A percentile compares a stretch with the other conserved stretches of the same genome.
These are phyloP conservation scores for Manis pentadactyla DNA, from an alignment of 2,797 vertebrate genomes.

Conservation along the genomic window DNA sequence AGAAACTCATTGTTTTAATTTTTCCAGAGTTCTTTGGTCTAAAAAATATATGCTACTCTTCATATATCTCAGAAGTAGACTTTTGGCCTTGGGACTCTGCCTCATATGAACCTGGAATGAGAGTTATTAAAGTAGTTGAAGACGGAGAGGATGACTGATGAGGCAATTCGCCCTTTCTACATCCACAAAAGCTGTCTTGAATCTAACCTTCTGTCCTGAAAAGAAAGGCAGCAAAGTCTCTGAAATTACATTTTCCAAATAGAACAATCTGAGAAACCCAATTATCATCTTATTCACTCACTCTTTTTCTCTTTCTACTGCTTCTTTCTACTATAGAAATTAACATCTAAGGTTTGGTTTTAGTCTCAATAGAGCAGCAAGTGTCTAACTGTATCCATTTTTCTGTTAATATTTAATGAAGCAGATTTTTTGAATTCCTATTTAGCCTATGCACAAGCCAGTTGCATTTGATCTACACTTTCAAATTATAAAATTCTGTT, in stretches of 20 bases:
- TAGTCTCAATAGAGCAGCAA: background rate
- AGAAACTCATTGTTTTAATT: background rate
- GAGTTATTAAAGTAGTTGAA: background rate
- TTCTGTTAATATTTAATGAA: conserved; percentile 52
- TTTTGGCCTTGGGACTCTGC: background rate
- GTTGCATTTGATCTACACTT: conserved; percentile 10
- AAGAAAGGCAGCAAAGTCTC: conserved; percentile 16
- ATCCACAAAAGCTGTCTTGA: conserved; percentile 10
- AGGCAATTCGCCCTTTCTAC: conserved; percentile 40
- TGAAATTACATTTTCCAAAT: conserved; percentile 62
- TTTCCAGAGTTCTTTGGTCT: background rate
- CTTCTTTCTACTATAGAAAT: background rate
- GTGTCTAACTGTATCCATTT: background rate
- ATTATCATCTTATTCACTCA: conserved; percentile 6
- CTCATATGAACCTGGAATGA: background rate
- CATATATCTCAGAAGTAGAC: background rate
- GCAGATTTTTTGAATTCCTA: conserved; percentile 33
- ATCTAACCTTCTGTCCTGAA: background rate
- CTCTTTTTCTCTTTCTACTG: background rate
- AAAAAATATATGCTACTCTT: background rate
- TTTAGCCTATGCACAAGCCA: background rate
- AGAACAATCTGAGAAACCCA: conserved; percentile 40
- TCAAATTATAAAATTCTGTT: conserved; percentile 60
- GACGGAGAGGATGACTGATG: conserved; percentile 7
- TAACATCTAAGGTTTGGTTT: conserved; percentile 11